These are phyloP conservation scores for Coelogynopora nodosa DNA, from an alignment of 2,888 invertebrate genomes.

Conservation along the genomic window DNA sequence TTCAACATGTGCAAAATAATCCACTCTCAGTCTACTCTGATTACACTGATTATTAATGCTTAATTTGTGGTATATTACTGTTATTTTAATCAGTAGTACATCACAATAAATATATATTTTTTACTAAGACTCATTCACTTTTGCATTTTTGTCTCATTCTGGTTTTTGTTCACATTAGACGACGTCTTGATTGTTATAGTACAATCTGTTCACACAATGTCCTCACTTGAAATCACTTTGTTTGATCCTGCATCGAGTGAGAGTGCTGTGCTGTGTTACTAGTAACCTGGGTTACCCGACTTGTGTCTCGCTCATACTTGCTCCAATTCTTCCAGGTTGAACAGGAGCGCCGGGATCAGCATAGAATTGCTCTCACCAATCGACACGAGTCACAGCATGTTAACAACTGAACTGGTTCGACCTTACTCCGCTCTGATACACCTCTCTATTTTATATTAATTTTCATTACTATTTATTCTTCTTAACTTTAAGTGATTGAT, in stretches of 20 bases:
- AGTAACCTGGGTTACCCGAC: too few species aligned
- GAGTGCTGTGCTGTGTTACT: background rate
- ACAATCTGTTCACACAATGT: too few species aligned
- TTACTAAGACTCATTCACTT: background rate
- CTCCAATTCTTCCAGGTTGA: slow-evolving; percentile 22
- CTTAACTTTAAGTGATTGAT: background rate
- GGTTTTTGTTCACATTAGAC: background rate
- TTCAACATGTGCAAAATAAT: too few species aligned
- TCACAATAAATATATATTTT: too few species aligned
- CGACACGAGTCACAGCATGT: background rate
- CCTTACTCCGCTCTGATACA: background rate
- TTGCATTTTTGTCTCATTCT: background rate
- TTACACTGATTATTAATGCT: background rate
- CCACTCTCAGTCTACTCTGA: background rate
- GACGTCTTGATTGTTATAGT: too few species aligned
- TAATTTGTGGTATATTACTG: background rate
- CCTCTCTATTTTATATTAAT: background rate
- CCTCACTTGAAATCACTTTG: background rate
- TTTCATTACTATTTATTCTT: background rate
- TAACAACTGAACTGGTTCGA: background rate
- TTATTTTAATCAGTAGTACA: background rate
- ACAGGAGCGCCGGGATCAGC: slow-evolving; percentile 12
- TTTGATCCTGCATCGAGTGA: background rate
- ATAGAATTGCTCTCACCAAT: background rate
- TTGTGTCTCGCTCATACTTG: too few species aligned